phyloP scores from a whole-genome alignment of 2,888 invertebrate genomes.

The Eupithecia dodoneata region DNA sequence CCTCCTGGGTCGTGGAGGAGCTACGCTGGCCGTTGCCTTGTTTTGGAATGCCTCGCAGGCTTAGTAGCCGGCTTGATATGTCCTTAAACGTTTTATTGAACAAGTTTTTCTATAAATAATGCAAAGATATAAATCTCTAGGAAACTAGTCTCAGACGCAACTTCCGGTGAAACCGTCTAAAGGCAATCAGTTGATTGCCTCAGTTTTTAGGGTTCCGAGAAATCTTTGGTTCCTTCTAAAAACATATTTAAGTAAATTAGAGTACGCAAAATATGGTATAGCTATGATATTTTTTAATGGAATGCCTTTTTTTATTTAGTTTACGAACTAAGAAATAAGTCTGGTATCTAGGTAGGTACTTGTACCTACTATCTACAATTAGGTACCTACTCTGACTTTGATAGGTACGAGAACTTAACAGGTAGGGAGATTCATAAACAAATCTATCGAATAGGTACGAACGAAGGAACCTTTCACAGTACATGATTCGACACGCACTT shows the following conservation, averaged over 20 bases:
- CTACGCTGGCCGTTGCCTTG: slow-evolving; percentile 29
- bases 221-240: too few species aligned
- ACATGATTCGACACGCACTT: not conserved
- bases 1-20: slow-evolving; percentile 17
- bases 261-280: not conserved
- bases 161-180: slow-evolving; percentile 35
- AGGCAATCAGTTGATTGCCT: slow-evolving; percentile 4
- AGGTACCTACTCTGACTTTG: too few species aligned
- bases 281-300: not conserved
- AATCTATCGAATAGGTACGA: not conserved
- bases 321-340: not conserved
- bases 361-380: too few species aligned
- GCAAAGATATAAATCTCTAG: slow-evolving; percentile 23
- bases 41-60: slow-evolving; percentile 28
- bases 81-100: slow-evolving; percentile 36
- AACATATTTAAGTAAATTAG: not conserved
- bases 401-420: too few species aligned
- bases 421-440: not conserved
- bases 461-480: not conserved
- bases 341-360: not conserved
- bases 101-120: slow-evolving; percentile 40
- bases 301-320: not conserved
- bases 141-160: slow-evolving; percentile 25
- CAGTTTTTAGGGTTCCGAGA: not conserved
- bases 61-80: slow-evolving; percentile 30